phyloP scores from a whole-genome alignment of 2,888 invertebrate genomes.

The Hoplodrina ambigua region DNA sequence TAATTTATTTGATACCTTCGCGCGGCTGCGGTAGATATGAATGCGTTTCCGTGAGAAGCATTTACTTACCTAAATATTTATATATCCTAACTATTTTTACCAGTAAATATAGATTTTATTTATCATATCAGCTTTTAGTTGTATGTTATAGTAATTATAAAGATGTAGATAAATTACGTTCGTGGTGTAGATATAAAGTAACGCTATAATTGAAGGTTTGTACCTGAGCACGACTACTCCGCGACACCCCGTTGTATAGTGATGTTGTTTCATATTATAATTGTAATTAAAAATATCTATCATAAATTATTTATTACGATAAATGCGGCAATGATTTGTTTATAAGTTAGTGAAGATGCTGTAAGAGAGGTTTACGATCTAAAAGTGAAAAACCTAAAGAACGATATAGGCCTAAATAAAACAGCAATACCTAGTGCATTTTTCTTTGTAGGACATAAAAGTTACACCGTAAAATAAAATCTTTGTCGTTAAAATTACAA shows the following conservation, averaged over 20 bases:
- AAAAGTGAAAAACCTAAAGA: not conserved
- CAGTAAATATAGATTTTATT: slow-evolving; percentile 87
- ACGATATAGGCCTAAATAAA: slow-evolving; percentile 61
- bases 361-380: slow-evolving; percentile 54
- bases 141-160: slow-evolving; percentile 76
- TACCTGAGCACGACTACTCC: slow-evolving; percentile 76
- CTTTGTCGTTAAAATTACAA: not conserved
- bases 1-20: slow-evolving; percentile 76
- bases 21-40: slow-evolving; percentile 58
- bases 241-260: slow-evolving; percentile 60
- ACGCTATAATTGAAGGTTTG: slow-evolving; percentile 74
- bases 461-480: not conserved
- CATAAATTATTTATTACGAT: slow-evolving; percentile 65
- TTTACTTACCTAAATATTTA: slow-evolving; percentile 81
- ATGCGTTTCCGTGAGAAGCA: slow-evolving; percentile 72
- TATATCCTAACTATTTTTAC: slow-evolving; percentile 79
- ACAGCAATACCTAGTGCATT: slow-evolving; percentile 2
- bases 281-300: slow-evolving; percentile 63
- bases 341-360: slow-evolving; percentile 63
- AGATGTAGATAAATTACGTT: slow-evolving; percentile 80
- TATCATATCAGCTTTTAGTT: slow-evolving; percentile 86
- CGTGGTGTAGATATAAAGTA: slow-evolving; percentile 68
- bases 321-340: slow-evolving; percentile 38
- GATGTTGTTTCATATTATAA: slow-evolving; percentile 63
- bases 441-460: not conserved